Evolutionary conservation across 2,888 invertebrate species (phyloP), one percentile per base, ranked within the genome.

Genomic region (Drosophila falleni): DNA sequence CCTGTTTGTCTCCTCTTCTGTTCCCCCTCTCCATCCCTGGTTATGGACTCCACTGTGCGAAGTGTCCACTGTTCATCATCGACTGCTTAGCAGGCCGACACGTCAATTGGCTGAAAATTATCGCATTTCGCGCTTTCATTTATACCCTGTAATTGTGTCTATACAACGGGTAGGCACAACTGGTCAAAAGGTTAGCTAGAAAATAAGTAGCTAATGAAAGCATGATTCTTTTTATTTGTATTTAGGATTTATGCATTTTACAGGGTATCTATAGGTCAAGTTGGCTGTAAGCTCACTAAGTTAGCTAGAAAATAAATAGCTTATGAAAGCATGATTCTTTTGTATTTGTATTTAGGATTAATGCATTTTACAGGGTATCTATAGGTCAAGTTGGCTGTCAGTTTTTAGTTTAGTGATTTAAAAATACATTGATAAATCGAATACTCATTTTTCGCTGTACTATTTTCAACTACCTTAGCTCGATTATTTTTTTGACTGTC

Each of bases 121-220:
- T 86, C 89, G 86, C 84, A 88, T 76, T 89, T 89, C 74, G 83
- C 81, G 89, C 86, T 86, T 88, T 88, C 83, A 71, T 78, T 62
- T 69, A 33, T 59, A 70, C 80, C 35, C 59, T 51, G 39, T 37
- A 37, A 37, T n/a, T 37, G n/a, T 2, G n/a, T 8, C 1, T n/a
- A 37, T 5, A 0, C 1, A 13, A 4, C 2, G 54, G 42, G 59
- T 46, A 55, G 53, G 10, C 26, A 3, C 15, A 9, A 11, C 8
- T 58, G 5, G 11, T 3, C 26, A 26, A 3, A 1, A n/a, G 1
- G 49, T 16, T 33, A 3, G 6, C 3, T 33, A 3, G 16, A 10
- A 29, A 47, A 47, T 6, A 10, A 1, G 3, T 3, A 15, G 15
- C 3, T 0, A 2, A 2, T n/a, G n/a, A n/a, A n/a, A n/a, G 4